These are phyloP conservation scores for Rhea pennata DNA, from an alignment of 2,113 vertebrate species.

Conservation along the genomic window DNA sequence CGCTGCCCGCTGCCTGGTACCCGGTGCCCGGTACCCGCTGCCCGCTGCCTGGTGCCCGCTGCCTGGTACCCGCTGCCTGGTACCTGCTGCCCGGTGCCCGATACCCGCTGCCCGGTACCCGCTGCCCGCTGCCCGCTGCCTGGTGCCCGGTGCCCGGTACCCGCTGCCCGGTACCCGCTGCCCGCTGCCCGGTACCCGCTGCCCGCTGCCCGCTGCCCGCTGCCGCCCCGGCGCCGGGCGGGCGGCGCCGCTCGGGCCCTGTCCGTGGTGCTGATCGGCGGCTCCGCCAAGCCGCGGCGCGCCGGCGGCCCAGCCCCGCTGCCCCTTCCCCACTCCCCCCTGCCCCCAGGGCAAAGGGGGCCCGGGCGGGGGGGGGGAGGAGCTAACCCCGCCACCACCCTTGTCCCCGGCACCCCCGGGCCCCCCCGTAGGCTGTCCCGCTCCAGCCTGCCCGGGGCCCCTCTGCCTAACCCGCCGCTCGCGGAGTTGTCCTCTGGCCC, in stretches of 20 bases:
- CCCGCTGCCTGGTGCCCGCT: not conserved
- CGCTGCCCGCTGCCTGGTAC: not conserved
- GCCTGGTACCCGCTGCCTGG: too few relatives aligned
- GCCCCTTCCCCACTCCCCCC: too few relatives aligned
- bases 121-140: accelerated
- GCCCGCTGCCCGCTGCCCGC: not conserved
- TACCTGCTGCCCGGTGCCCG: not conserved
- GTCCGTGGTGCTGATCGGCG: slow-evolving; percentile 46
- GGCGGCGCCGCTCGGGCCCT: not conserved
- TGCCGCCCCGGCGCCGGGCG: not conserved
- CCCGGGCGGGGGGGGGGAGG: not conserved
- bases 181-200: not conserved
- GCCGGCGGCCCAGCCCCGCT: not conserved
- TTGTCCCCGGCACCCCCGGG: not conserved
- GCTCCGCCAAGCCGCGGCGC: not conserved
- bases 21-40: not conserved
- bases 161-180: not conserved
- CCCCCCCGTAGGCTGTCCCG: not conserved
- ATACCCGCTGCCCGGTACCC: too few relatives aligned
- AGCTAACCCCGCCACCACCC: not conserved
- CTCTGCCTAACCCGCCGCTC: not conserved
- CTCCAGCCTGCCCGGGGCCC: not conserved
- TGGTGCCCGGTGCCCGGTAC: not conserved
- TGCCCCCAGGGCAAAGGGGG: not conserved
- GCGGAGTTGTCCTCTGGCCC: not conserved